Evolutionary conservation across 2,888 invertebrate genomes (phyloP), one percentile per base, ranked within the genome.

Genomic region (Chalcosyrphus nemorum): DNA sequence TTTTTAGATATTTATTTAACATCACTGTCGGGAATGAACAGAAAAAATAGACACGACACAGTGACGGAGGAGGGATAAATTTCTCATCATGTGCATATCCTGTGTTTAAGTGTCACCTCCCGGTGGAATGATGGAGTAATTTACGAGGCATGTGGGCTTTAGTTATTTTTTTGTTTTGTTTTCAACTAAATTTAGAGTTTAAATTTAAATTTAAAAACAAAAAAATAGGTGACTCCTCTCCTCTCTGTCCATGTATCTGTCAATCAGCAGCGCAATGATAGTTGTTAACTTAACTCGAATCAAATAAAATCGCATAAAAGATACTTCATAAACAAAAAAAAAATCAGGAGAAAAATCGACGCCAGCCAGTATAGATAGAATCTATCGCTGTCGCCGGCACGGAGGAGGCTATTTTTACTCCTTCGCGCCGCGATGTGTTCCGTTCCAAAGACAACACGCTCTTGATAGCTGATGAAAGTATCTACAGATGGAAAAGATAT

Each of bases 51-150:
- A 27, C 59, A 27, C 71, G 13, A n/a, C 27, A 15, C 7, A n/a
- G n/a, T 9, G 27, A 27, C 56, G 41, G 35, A 17, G 54, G 43
- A 41, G n/a, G 68, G 63, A 57, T 7, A 71, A 3, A 47, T 29
- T 52, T 66, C 38, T 66, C 77, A 72, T 61, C 77, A 72, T 77
- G 59, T 77, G 81, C 72, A 77, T 77, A 82, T 72, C 77, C 77
- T 72, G 77, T 82, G 59, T 82, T 82, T 71, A 71, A 81, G 76
- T 81, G 81, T 81, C 81, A 76, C 81, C 70, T 81, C 76, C 43
- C 70, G 41, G 54, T 57, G 41, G 24, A 70, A 15, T 76, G 75
- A 81, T 68, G 75, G 81, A 81, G 70, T 81, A 81, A 81, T 81
- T 81, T 81, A 81, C 63, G 76, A 76, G 56, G 27, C 70, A 63